phyloP scores from a whole-genome alignment of 1,140 invertebrate species.

The Panulirus ornatus region DNA sequence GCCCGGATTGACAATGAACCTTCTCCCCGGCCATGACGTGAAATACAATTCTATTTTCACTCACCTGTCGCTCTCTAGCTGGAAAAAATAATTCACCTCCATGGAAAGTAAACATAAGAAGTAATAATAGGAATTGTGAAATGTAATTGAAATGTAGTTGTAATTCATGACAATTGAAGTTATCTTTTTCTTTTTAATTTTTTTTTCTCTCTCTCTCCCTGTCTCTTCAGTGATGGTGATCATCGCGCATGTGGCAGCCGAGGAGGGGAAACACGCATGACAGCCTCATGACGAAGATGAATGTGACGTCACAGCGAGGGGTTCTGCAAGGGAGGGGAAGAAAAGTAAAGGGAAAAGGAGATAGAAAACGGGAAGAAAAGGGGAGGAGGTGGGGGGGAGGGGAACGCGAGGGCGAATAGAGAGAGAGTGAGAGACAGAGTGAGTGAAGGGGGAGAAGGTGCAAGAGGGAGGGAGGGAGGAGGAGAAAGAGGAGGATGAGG shows the following conservation, averaged over 20 bases:
- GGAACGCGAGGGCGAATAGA: conserved; percentile 7
- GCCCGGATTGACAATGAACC: conserved; percentile 47
- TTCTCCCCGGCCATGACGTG: too few species aligned
- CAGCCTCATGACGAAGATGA: conserved; percentile 70
- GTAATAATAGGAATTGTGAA: too few species aligned
- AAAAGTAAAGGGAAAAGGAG: conserved; percentile 38
- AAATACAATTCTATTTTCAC: too few species aligned
- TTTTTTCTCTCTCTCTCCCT: not conserved
- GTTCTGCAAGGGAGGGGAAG: conserved; percentile 66
- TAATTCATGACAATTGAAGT: too few species aligned
- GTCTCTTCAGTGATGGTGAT: not conserved
- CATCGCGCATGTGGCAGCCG: conserved; percentile 51
- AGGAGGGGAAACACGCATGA: conserved; percentile 70
- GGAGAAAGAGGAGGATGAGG: not conserved
- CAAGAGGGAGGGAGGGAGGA: not conserved
- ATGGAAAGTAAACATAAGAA: too few species aligned
- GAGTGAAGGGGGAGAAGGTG: conserved; percentile 19
- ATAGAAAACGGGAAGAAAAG: conserved; percentile 18
- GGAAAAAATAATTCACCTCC: too few species aligned
- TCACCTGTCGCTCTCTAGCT: too few species aligned
- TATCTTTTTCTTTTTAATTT: too few species aligned
- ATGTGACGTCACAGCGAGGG: conserved; percentile 70
- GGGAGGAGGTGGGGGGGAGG: not conserved
- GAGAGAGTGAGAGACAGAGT: conserved; percentile 33
- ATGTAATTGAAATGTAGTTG: too few species aligned